phyloP scores from a whole-genome alignment of 2,113 vertebrate genomes.

The Corythoichthys haematopterus region DNA sequence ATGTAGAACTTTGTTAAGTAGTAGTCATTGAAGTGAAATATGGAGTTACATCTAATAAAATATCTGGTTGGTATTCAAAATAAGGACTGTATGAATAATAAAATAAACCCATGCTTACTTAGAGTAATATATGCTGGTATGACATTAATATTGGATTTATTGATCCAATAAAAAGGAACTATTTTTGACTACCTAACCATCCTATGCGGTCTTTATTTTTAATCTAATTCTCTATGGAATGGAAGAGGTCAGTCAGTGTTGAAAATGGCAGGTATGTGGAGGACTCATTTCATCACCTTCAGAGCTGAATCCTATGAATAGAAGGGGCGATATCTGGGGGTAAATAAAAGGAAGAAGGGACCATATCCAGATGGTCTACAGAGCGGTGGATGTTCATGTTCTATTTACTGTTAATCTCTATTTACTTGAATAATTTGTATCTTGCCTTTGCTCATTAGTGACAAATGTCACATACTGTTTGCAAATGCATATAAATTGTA shows the following conservation, averaged over 20 bases:
- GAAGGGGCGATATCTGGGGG: not conserved
- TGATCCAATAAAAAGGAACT: constrained; percentile 50
- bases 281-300: constrained; percentile 31
- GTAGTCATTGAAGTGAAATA: not conserved
- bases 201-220: constrained; percentile 22
- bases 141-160: constrained; percentile 31
- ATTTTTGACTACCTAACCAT: constrained; percentile 45
- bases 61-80: not conserved
- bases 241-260: constrained; percentile 14
- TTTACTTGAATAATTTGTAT: not conserved
- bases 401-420: not conserved
- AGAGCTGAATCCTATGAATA: constrained; percentile 49
- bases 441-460: constrained; percentile 1
- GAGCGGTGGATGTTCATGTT: not conserved
- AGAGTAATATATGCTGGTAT: constrained; percentile 3
- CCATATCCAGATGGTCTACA: no score
- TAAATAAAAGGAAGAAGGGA: no score
- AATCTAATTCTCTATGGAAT: not conserved
- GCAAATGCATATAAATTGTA: not conserved
- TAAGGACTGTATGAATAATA: not conserved
- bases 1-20: not conserved
- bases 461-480: not conserved
- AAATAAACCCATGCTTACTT: constrained; percentile 34
- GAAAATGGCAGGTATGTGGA: constrained; percentile 24
- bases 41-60: not conserved